Evolutionary conservation across 2,113 vertebrate genomes (phyloP), one percentile per base, ranked within the genome.

Genomic region (Cottus gobio): DNA sequence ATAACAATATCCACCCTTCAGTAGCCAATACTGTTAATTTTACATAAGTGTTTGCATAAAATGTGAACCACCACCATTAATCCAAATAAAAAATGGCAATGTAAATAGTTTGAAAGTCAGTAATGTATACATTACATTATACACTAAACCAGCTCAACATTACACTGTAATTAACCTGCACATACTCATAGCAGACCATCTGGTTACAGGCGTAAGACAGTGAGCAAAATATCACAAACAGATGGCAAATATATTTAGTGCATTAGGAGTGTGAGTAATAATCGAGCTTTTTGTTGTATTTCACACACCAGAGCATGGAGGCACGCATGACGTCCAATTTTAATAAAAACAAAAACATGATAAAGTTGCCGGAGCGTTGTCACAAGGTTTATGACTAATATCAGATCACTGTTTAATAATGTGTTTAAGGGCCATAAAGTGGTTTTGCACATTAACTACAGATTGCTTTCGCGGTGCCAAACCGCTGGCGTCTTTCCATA

Each of bases 381-480:
- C 15, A 22, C 16, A 30, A 37, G 3, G 20, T 18, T 52, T 69
- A 60, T 54, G 3, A 12, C 26, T 63, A 31, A 56, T 18, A 26
- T 62, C 9, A 15, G 34, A 44, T 64, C 50, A 2, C 24, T 12
- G 56, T 39, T 67, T 15, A 16, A 37, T 31, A 31, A 42, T 3
- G 10, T 58, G 50, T 70, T 39, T 56, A 26, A 50, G 20, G 9
- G 3, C n/a, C 50, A 26, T 70, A 10, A 66, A 24, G 26, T 37
- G 42, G n/a, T 54, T 44, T 52, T 58, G 16, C 15, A 60, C 11
- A 46, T 81, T 71, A 65, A 70, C 15, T 65, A 15, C 52, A 65
- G 42, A 75, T 28, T 71, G 11, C 52, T 30, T 36, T 74, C 28
- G 30, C 48, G 39, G 34, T 18, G 54, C 37, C 48, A 67, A 6